Evolutionary conservation across 2,888 invertebrate genomes (phyloP).

Genomic region (Drosophila macrospina): DNA sequence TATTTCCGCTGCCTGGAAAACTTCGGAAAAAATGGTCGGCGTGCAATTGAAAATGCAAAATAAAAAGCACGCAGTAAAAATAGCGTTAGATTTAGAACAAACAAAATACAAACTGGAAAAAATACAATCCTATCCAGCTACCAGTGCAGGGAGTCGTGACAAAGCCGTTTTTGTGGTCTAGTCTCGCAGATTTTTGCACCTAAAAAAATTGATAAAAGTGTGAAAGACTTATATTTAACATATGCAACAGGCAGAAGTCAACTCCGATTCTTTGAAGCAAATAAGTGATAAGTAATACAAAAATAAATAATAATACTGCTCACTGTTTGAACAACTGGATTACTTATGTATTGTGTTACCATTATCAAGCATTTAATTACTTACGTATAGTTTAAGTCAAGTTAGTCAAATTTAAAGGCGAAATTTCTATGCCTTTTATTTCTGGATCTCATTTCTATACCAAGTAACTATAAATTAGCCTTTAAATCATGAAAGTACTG

Average conservation of each 20-base stretch:
- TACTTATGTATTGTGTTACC: too few relatives aligned
- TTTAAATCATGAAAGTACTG: too few relatives aligned
- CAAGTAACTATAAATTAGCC: too few relatives aligned
- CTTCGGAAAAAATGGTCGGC: conserved; percentile 49
- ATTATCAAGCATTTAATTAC: too few relatives aligned
- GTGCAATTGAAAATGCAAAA: conserved; percentile 73
- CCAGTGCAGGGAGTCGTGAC: conserved; percentile 49
- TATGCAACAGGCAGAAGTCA: conserved; percentile 45
- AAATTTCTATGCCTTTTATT: too few relatives aligned
- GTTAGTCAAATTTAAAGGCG: too few relatives aligned
- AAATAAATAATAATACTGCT: too few relatives aligned
- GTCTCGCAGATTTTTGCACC: conserved; percentile 55
- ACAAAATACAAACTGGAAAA: conserved; percentile 51
- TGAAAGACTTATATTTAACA: background rate
- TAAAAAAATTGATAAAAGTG: conserved; percentile 2
- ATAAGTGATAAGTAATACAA: too few relatives aligned
- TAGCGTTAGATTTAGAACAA: conserved; percentile 76
- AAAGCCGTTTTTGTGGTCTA: conserved; percentile 66
- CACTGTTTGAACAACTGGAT: too few relatives aligned
- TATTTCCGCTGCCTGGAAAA: conserved; percentile 57
- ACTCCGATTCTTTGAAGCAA: background rate
- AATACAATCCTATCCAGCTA: conserved; percentile 49
- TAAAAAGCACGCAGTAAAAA: conserved; percentile 61
- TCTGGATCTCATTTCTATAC: too few relatives aligned
- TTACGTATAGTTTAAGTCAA: too few relatives aligned